Evolutionary conservation across 1,140 invertebrate genomes (phyloP), one percentile per base, ranked within the genome.

Genomic region (Caerostris darwini): DNA sequence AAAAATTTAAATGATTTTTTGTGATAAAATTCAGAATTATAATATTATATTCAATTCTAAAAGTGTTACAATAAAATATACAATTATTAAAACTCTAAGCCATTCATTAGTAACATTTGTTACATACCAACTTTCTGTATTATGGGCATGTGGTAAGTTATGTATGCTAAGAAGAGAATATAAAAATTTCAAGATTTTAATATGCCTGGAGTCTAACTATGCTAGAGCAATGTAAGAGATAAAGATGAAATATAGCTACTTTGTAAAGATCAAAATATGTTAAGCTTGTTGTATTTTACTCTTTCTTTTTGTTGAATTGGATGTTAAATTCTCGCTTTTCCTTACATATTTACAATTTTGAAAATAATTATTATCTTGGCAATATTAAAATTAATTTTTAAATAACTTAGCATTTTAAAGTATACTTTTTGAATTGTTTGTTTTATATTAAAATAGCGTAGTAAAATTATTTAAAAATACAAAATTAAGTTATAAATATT

Each of bases 201-300:
- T 77, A 77, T 34, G 12, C 53, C 50, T 77, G 12, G 53, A 77
- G 34, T 50, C 12, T 77, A 50, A 77, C 71, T 77, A 77, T 3
- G 3, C 71, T 77, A 77, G 3, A 77, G 71, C 34, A 77, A 53
- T 77, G 71, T 2, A 77, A 50, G 34, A 53, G 71, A 77, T 77
- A 77, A 77, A 77, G 19, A 77, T 77, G 71, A 77, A 77, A 77
- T 77, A 77, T 50, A 77, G 7, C 71, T 77, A 77, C 34, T 77
- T 34, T 77, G 71, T 53, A 53, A 10, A 77, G 71, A 53, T 77
- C 4, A 77, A 77, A 77, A 12, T 50, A 77, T 77, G 12, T 50
- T 77, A 50, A 77, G 53, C 34, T 77, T 77, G 10, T 7, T 14
- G 10, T 50, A 77, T 53, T 50, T 53, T 34, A 77, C 8, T 10